Conservation (phyloP, 2,113 vertebrate species). For the Callospermophilus lateralis region DNA sequence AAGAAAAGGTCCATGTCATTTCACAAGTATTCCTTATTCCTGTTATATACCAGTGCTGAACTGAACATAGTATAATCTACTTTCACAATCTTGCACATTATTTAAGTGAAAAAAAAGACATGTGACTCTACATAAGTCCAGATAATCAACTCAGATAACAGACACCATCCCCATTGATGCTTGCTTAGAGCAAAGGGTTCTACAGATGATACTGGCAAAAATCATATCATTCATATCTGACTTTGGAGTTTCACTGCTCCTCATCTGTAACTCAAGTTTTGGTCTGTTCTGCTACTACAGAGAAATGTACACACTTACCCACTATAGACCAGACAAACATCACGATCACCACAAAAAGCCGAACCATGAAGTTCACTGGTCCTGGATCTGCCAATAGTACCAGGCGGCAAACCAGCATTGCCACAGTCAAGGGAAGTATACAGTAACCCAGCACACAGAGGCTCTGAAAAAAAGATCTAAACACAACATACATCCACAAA, state of each 20-base stretch:
- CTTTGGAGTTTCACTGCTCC: not conserved
- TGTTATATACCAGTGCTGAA: not conserved
- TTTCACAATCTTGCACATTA: constrained; percentile 33
- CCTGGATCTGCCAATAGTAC: constrained; percentile 89
- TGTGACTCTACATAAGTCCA: constrained; percentile 11
- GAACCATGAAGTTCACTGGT: constrained; percentile 89
- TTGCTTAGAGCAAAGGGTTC: not conserved
- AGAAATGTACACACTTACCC: constrained; percentile 86
- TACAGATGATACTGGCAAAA: not conserved
- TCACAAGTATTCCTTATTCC: constrained; percentile 23
- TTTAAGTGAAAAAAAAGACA: not conserved
- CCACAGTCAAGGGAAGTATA: constrained; percentile 94
- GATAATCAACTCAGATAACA: constrained; percentile 13
- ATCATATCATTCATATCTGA: constrained; percentile 29
- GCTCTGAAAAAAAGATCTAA: constrained; percentile 98
- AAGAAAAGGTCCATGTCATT: constrained; percentile 48
- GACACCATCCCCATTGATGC: not conserved
- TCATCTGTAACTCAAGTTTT: constrained; percentile 6
- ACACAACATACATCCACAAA: constrained; percentile 66
- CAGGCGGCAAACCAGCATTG: constrained; percentile 95
- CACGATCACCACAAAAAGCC: constrained; percentile 90
- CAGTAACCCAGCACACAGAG: constrained; percentile 98
- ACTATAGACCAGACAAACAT: constrained; percentile 97
- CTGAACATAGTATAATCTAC: not conserved
- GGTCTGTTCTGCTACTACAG: not conserved